Evolutionary conservation across 2,797 vertebrate genomes (phyloP), one percentile per base, ranked within the genome.

Genomic region (Ambastaia sidthimunki): DNA sequence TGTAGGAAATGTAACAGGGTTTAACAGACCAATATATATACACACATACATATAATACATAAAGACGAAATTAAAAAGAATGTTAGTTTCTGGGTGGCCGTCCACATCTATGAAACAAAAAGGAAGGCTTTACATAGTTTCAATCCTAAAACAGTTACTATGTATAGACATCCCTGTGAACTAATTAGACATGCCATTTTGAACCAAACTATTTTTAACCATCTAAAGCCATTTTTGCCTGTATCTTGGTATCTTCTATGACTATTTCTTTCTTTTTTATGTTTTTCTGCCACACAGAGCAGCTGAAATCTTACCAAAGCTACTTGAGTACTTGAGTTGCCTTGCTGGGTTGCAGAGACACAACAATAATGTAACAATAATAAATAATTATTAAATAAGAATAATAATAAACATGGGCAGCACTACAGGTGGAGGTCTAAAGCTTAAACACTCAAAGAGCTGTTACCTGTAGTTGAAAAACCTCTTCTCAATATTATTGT

Each of bases 261-360:
- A 77, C 69, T 66, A 47, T 19, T 12, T 71, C 15, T 52, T 37
- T 23, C 23, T 59, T 37, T 62, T 37, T n/a, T n/a, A 10, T 63
- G 2, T 31, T 34, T 44, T 23, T 6, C 37, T 28, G 44, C 7
- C 28, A 55, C 66, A 75, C 73, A 62, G 4, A 69, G 28, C 60
- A 63, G 28, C 71, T 25, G n/a, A 74, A 44, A 75, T 75, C 73
- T 65, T 37, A 75, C 65, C 47, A 34, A 62, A 75, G 73, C 60
- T 23, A 15, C 47, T 75, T 15, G 7, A 74, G 71, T n/a, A n/a
- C n/a, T n/a, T n/a, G n/a, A n/a, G n/a, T n/a, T n/a, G 15, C 12
- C 60, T 41, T 23, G 18, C 7, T 71, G 16, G 47, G 16, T 18
- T 25, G 19, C 59, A 25, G 16, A 55, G 23, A 59, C 50, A 19